These are phyloP conservation scores for Rhagoletis pomonella DNA, from an alignment of 1,140 invertebrate genomes.

Conservation along the genomic window DNA sequence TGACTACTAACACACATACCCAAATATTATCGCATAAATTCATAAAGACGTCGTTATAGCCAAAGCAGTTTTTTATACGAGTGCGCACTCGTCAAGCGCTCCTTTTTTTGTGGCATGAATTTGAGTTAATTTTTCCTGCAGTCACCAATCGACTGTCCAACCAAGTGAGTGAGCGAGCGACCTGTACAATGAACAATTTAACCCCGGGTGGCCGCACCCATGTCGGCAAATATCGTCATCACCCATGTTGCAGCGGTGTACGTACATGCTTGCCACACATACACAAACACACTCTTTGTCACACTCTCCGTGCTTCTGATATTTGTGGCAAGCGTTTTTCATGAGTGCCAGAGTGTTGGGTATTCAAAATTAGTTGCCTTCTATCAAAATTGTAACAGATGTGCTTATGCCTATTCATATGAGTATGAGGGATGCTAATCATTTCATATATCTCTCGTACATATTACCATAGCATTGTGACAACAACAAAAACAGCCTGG, in stretches of 20 bases:
- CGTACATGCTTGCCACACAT: conserved; percentile 1
- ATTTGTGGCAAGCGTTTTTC: not conserved
- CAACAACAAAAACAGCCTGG: not conserved
- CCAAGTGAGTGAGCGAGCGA: not conserved
- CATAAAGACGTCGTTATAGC: conserved; percentile 51
- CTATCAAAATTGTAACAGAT: conserved; percentile 72
- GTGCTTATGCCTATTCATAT: conserved; percentile 58
- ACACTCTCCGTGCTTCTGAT: no score
- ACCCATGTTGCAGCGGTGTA: conserved; percentile 8
- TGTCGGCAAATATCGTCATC: conserved; percentile 34
- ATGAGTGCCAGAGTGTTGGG: not conserved
- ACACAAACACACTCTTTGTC: not conserved
- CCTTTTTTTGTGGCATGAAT: conserved; percentile 38
- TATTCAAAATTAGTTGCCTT: conserved; percentile 53
- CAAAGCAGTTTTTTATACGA: not conserved
- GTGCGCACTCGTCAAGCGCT: not conserved
- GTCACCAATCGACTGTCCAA: not conserved
- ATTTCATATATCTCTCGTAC: conserved; percentile 53
- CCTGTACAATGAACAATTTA: conserved; percentile 12
- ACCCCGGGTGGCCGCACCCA: conserved; percentile 48
- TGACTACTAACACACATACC: not conserved
- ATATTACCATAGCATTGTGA: conserved; percentile 25
- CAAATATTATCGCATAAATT: conserved; percentile 20
- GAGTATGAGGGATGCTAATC: conserved; percentile 72
- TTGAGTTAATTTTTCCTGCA: conserved; percentile 53